Evolutionary conservation across 2,888 invertebrate genomes (phyloP).

Genomic region (Eucriotettix oculatus): DNA sequence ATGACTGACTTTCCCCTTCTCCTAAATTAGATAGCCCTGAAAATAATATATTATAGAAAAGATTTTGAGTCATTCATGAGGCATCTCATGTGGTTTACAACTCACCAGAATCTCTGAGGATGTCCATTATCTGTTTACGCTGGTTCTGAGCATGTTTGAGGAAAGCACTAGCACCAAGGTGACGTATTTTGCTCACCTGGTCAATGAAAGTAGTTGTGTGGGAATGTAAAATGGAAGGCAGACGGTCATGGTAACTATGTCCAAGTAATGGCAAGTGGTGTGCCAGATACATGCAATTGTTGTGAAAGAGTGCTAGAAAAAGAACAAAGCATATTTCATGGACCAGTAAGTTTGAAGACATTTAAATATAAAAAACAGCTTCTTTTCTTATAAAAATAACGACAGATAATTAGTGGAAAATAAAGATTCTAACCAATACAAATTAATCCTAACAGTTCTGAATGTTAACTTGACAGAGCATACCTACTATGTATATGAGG

Average conservation of each 20-base stretch:
- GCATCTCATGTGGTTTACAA: neutral
- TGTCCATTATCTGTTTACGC: conserved; percentile 55
- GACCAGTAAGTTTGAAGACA: too few relatives aligned
- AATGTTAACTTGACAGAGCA: too few relatives aligned
- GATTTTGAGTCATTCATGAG: too few relatives aligned
- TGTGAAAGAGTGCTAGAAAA: conserved; percentile 61
- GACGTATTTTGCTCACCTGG: conserved; percentile 46
- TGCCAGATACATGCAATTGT: conserved; percentile 80
- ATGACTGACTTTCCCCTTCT: conserved; percentile 21
- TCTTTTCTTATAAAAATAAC: too few relatives aligned
- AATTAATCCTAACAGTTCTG: too few relatives aligned
- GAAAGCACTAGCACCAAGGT: conserved; percentile 52
- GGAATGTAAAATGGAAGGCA: conserved; percentile 35
- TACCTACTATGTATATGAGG: too few relatives aligned
- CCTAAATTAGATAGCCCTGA: conserved; percentile 28
- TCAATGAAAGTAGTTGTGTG: conserved; percentile 47
- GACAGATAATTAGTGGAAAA: too few relatives aligned
- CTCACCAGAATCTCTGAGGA: conserved; percentile 55
- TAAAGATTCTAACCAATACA: too few relatives aligned
- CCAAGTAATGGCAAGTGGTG: conserved; percentile 53
- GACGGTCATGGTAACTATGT: conserved; percentile 44
- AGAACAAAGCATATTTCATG: too few relatives aligned
- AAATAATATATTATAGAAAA: conserved; percentile 15
- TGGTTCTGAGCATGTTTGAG: conserved; percentile 59
- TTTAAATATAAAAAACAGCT: too few relatives aligned